These are phyloP conservation scores for Sebastes aleutianus DNA, from an alignment of 2,797 vertebrate species.

Conservation along the genomic window DNA sequence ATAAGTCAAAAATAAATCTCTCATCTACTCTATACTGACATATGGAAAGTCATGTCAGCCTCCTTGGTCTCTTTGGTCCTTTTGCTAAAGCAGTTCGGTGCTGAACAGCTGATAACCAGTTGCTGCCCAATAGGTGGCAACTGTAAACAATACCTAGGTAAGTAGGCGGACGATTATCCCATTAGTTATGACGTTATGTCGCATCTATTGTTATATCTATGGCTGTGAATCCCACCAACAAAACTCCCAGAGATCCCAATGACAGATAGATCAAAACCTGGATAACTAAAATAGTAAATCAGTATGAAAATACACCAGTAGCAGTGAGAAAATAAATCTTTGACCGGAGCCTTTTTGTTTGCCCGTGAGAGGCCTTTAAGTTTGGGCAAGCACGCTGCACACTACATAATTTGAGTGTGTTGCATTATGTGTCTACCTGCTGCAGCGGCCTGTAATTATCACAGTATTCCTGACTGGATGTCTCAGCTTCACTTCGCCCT, in stretches of 20 bases:
- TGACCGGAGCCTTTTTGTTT: neutral
- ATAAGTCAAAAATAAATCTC: neutral
- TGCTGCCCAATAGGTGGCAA: neutral
- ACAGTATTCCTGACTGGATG: slow-evolving; percentile 32
- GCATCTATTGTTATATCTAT: too few relatives aligned
- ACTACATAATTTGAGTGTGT: slow-evolving; percentile 1
- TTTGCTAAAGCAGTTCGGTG: neutral
- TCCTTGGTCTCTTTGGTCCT: neutral
- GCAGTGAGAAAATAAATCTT: too few relatives aligned
- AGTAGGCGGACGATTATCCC: too few relatives aligned
- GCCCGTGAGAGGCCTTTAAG: neutral
- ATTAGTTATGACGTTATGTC: too few relatives aligned
- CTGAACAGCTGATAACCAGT: neutral
- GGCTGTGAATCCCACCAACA: neutral
- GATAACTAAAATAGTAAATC: neutral
- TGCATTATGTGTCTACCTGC: slow-evolving; percentile 5
- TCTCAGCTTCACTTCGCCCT: slow-evolving; percentile 42
- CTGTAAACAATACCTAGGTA: neutral
- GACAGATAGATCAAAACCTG: neutral
- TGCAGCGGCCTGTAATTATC: slow-evolving; percentile 43
- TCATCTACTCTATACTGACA: neutral
- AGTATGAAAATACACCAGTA: too few relatives aligned
- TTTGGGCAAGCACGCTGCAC: neutral
- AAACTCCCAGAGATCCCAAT: neutral
- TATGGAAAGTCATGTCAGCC: neutral